A percentile compares a stretch with the other conserved stretches of the same genome.
These are phyloP conservation scores for Bungarus multicinctus DNA, from an alignment of 2,113 vertebrate species.

Conservation along the genomic window DNA sequence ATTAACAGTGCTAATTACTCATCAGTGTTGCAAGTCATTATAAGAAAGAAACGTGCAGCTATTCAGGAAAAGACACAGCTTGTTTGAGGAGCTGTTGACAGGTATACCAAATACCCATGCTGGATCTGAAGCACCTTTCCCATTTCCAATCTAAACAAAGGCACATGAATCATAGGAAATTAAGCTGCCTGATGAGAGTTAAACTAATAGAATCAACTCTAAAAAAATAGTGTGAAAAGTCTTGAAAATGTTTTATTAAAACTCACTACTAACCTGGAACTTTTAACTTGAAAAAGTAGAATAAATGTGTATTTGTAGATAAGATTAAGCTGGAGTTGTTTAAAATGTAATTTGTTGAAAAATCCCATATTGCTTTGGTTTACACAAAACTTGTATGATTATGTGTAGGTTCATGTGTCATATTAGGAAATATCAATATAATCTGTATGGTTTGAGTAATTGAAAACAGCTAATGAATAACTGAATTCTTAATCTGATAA, in stretches of 20 bases:
- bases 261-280: neutral
- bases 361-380: neutral
- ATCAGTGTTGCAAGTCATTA: neutral
- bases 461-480: neutral
- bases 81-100: neutral
- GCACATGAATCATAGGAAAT: neutral
- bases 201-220: neutral
- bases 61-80: neutral
- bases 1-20: neutral
- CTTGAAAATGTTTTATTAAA: neutral
- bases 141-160: neutral
- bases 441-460: neutral
- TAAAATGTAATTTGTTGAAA: neutral
- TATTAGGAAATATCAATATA: neutral
- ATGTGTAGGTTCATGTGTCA: neutral
- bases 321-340: neutral
- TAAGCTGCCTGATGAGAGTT: neutral
- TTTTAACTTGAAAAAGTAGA: neutral
- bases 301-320: neutral
- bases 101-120: neutral
- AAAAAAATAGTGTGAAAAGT: neutral
- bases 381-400: neutral
- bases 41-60: neutral
- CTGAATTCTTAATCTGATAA: neutral
- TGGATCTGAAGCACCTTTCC: neutral